These are phyloP conservation scores for Melanerpes formicivorus DNA, from an alignment of 2,113 vertebrate genomes.

Conservation along the genomic window DNA sequence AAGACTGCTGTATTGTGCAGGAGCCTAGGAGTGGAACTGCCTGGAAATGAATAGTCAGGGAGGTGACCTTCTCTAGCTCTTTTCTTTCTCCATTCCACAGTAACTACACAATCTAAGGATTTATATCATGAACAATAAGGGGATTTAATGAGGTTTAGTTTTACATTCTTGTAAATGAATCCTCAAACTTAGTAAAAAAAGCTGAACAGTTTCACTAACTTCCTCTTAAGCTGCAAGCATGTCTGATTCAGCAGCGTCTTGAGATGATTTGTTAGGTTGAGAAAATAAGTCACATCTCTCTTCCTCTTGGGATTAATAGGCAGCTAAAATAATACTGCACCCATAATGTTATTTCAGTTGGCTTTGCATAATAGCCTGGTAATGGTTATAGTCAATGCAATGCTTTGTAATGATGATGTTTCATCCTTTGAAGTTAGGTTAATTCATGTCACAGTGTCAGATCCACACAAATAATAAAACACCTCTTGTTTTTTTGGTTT, in stretches of 20 bases:
- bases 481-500: not conserved
- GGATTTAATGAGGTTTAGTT: conserved; percentile 14
- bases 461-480: not conserved
- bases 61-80: conserved; percentile 1
- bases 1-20: conserved; percentile 46
- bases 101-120: not conserved
- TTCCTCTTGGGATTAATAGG: conserved; percentile 37
- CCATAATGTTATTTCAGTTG: conserved; percentile 48
- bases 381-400: not conserved
- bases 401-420: conserved; percentile 13
- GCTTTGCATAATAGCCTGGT: conserved; percentile 35
- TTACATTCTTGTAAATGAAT: conserved; percentile 3
- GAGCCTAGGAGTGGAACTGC: conserved; percentile 3
- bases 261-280: conserved; percentile 51
- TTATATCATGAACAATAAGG: not conserved
- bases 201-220: conserved; percentile 8
- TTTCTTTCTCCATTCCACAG: not conserved
- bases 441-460: not conserved
- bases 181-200: conserved; percentile 15
- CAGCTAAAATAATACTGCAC: conserved; percentile 27
- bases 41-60: not conserved
- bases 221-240: conserved; percentile 19
- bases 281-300: conserved; percentile 46
- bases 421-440: conserved; percentile 40
- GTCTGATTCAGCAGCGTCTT: conserved; percentile 46